Percentiles rank a stretch among this genome's conserved stretches.
These are phyloP conservation scores for Fissipunctia ypsillon DNA, from an alignment of 2,888 invertebrate species.

Conservation along the genomic window DNA sequence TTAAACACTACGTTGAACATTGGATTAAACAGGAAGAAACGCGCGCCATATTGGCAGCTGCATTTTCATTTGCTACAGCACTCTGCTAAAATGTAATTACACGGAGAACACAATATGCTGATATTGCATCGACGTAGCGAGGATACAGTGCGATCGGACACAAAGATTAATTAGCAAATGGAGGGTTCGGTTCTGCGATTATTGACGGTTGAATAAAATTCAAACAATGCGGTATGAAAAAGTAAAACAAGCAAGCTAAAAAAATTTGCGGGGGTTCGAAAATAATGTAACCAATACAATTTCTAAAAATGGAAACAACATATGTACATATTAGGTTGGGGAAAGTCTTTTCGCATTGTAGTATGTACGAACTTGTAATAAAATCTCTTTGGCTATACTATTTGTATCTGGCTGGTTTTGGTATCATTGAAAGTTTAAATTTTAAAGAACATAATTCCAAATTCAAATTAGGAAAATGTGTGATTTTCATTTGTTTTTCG, in stretches of 20 bases:
- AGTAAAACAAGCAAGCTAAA: not conserved
- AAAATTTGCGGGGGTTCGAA: too few species aligned
- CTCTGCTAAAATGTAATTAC: slow-evolving; percentile 67
- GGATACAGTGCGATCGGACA: slow-evolving; percentile 41
- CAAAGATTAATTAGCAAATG: slow-evolving; percentile 35
- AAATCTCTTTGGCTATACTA: too few species aligned
- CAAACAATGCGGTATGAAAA: not conserved
- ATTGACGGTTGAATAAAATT: slow-evolving; percentile 8
- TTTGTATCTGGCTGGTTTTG: too few species aligned
- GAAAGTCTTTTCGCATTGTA: too few species aligned
- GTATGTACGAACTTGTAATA: too few species aligned
- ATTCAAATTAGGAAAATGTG: too few species aligned
- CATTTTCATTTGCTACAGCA: slow-evolving; percentile 60
- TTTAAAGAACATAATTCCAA: too few species aligned
- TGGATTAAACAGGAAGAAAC: slow-evolving; percentile 54
- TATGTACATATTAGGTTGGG: too few species aligned
- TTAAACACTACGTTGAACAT: slow-evolving; percentile 39
- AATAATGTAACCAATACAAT: too few species aligned
- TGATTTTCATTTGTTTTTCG: too few species aligned
- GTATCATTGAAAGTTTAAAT: too few species aligned
- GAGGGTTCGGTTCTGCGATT: slow-evolving; percentile 4
- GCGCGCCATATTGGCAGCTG: slow-evolving; percentile 50
- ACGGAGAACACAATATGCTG: slow-evolving; percentile 64
- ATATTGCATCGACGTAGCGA: slow-evolving; percentile 57
- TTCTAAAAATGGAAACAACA: too few species aligned